A percentile compares a stretch with the other conserved stretches of the same genome.
Evolutionary conservation across 2,888 invertebrate genomes (phyloP).

Genomic region (Nymphalis urticae): DNA sequence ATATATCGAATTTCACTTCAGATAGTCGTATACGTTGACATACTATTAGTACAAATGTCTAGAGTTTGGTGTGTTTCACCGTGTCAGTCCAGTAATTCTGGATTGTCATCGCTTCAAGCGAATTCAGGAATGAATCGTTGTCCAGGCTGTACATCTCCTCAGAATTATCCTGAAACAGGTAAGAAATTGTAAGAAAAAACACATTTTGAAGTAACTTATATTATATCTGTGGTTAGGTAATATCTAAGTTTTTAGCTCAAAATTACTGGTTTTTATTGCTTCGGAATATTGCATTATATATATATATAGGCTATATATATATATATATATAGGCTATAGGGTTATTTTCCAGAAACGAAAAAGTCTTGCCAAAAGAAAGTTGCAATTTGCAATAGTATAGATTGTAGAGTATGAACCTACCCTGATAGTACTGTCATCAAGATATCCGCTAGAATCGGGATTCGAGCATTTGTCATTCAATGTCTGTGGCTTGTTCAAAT

Average conservation of each 20-base stretch:
- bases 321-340: no score
- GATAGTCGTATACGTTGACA: slow-evolving; percentile 5
- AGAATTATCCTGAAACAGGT: slow-evolving; percentile 90
- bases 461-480: slow-evolving; percentile 91
- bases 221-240: no score
- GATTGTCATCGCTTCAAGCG: slow-evolving; percentile 95
- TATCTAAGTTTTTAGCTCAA: no score
- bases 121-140: slow-evolving; percentile 96
- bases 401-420: slow-evolving; percentile 58
- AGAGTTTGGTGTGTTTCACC: slow-evolving; percentile 94
- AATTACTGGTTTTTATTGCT: no score
- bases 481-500: slow-evolving; percentile 91
- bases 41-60: slow-evolving; percentile 44
- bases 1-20: slow-evolving; percentile 11
- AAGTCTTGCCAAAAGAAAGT: no score
- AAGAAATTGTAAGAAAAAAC: background rate
- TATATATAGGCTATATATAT: no score
- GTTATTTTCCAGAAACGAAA: no score
- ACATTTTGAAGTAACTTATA: background rate
- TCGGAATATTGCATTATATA: no score
- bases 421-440: slow-evolving; percentile 92
- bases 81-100: slow-evolving; percentile 97
- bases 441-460: slow-evolving; percentile 92
- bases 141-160: slow-evolving; percentile 97
- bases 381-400: background rate